Conservation (phyloP, 2,888 invertebrate genomes). For the Leucozona laternaria region DNA sequence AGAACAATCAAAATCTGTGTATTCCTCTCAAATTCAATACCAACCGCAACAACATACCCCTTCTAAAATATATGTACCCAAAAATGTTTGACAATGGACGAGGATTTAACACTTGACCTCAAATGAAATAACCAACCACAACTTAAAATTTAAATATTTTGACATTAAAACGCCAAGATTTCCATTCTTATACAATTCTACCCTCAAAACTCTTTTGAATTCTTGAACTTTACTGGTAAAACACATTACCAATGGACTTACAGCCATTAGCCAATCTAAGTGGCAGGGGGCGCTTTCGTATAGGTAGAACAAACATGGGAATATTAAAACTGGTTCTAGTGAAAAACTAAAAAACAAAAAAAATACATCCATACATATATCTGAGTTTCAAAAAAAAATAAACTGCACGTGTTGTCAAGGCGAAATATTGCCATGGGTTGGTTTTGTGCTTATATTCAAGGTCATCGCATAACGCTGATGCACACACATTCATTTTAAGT, state of each 20-base stretch:
- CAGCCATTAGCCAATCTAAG: constrained; percentile 4
- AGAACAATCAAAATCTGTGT: background rate
- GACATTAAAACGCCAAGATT: background rate
- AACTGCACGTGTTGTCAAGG: constrained; percentile 68
- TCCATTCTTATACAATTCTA: background rate
- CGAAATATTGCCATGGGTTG: constrained; percentile 60
- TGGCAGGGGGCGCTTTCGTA: background rate
- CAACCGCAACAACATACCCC: background rate
- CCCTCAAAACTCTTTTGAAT: background rate
- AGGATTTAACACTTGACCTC: background rate
- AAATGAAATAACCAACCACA: background rate
- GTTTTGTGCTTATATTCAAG: constrained; percentile 67
- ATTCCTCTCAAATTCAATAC: background rate
- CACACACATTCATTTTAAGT: constrained; percentile 22
- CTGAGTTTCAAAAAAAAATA: background rate
- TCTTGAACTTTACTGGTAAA: background rate
- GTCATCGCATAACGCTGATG: constrained; percentile 61
- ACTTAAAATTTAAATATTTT: background rate
- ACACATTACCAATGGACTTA: background rate
- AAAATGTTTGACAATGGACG: background rate
- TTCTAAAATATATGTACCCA: background rate
- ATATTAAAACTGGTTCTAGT: constrained; percentile 24
- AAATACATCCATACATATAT: constrained; percentile 2
- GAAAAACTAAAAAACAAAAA: constrained; percentile 22
- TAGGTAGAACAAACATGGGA: constrained; percentile 8